Evolutionary conservation across 2,797 vertebrate genomes (phyloP), one percentile per base, ranked within the genome.

Genomic region (Pteropus rufus): DNA sequence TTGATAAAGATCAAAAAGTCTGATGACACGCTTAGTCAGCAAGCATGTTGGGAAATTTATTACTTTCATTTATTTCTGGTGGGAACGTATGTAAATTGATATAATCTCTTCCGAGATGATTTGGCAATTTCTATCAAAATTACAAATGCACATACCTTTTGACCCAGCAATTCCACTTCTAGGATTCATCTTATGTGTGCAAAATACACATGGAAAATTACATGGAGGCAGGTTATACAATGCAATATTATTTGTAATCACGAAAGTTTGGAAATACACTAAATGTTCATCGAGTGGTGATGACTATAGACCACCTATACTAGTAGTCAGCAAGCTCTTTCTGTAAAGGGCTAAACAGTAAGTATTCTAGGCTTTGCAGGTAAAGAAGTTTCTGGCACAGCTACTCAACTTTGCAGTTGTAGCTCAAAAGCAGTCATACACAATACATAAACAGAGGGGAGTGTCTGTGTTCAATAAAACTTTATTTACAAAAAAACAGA

Each of bases 101-200:
- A n/a, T 5, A 64, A 65, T 81, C 70, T 84, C 41, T 58, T 36
- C 46, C 16, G 85, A 90, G 52, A 75, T 46, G 41, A 81, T 75
- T 58, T 65, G 65, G 75, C 76, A 39, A 91, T 84, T 87, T 96
- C 85, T 87, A 69, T 82, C 49, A 92, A 64, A 87, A 80, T 96
- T 85, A 69, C 26, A 92, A 73, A 75, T 19, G 36, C 41, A n/a
- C 52, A 16, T 69, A 56, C 29, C 29, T 80, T 93, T 80, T 75
- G 29, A 80, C 58, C 58, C 29, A 31, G 26, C 3, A 65, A 34
- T 85, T 81, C 12, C n/a, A 36, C 54, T 89, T 92, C 69, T 52
- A 82, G 80, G 49, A 54, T 86, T 64, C 75, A 83, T 36, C 29
- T 24, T 29, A 8, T 3, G 4, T 54, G 36, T 58, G 69, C 76